A percentile compares a stretch with the other conserved stretches of the same genome.
These are phyloP conservation scores for Artemia sinica DNA, from an alignment of 2,888 invertebrate species.

Conservation along the genomic window DNA sequence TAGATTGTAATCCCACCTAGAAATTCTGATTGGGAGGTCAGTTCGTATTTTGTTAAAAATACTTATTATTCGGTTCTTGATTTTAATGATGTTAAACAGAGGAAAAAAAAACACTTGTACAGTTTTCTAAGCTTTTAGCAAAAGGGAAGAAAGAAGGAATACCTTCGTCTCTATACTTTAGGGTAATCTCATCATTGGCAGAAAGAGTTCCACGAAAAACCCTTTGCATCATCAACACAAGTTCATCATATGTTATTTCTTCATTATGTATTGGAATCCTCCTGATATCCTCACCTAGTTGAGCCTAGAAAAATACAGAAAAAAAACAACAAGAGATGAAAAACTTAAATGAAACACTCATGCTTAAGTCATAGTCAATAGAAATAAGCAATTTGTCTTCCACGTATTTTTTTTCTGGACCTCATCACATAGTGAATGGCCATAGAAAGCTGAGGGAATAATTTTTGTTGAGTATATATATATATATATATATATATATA, in stretches of 20 bases:
- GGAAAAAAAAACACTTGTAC: too few relatives aligned
- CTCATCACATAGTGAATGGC: too few relatives aligned
- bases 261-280: conserved; percentile 52
- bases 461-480: too few relatives aligned
- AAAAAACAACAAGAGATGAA: not conserved
- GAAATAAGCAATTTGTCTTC: too few relatives aligned
- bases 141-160: conserved; percentile 13
- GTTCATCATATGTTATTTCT: conserved; percentile 49
- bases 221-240: conserved; percentile 52
- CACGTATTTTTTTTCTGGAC: too few relatives aligned
- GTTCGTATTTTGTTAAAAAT: too few relatives aligned
- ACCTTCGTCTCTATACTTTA: conserved; percentile 56
- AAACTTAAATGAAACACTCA: too few relatives aligned
- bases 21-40: not conserved
- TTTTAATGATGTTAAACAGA: too few relatives aligned
- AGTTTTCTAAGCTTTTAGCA: not conserved
- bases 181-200: conserved; percentile 45
- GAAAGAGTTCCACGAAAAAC: conserved; percentile 44
- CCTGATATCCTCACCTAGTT: conserved; percentile 47
- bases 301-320: conserved; percentile 32
- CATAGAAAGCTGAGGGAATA: too few relatives aligned
- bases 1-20: not conserved
- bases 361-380: too few relatives aligned
- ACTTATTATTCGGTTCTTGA: too few relatives aligned
- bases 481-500: too few relatives aligned